Evolutionary conservation across 2,888 invertebrate genomes (phyloP), one percentile per base, ranked within the genome.

Genomic region (Pyrrhopygopsis socrates): DNA sequence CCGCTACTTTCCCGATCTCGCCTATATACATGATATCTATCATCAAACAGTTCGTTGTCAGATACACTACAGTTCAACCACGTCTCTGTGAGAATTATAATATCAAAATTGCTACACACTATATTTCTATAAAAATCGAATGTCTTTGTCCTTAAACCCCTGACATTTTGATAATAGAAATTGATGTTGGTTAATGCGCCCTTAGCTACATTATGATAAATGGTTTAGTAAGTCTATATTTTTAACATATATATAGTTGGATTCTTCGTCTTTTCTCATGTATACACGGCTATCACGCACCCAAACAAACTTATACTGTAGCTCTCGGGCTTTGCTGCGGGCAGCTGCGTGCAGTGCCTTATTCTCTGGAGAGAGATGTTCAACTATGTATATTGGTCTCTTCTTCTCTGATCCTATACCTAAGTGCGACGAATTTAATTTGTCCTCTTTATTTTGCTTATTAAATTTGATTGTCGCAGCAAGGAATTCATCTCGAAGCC

Each of bases 81-180:
- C n/a, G 83, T 83, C 70, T 83, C 83, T 15, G 65, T 83, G 3
- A 83, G 50, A 4, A 78, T 15, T 67, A 83, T 76, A 20, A 76
- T 24, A 60, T 63, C 63, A 29, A 15, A 29, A 20, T 63, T 18
- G 15, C 63, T 29, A 34, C 34, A 60, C 5, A 60, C 60, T 60
- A 68, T n/a, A 18, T n/a, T 38, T 8, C 18, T 68, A 34, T 30
- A 68, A 18, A 68, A n/a, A 6, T 29, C 38, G 5, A 38, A 24
- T 29, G 24, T 60, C 24, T 60, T 60, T 22, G 60, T 60, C 24
- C 60, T 60, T 27, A 60, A 20, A 6, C 60, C 60, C 24, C 60
- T 60, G 60, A 60, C 60, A 15, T 60, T 60, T 60, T 60, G 60
- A 24, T 60, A 60, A 15, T 60, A 60, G 24, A 60, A 20, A 11